Evolutionary conservation across 2,888 invertebrate genomes (phyloP).

Genomic region (Acanthosepion lycidas): DNA sequence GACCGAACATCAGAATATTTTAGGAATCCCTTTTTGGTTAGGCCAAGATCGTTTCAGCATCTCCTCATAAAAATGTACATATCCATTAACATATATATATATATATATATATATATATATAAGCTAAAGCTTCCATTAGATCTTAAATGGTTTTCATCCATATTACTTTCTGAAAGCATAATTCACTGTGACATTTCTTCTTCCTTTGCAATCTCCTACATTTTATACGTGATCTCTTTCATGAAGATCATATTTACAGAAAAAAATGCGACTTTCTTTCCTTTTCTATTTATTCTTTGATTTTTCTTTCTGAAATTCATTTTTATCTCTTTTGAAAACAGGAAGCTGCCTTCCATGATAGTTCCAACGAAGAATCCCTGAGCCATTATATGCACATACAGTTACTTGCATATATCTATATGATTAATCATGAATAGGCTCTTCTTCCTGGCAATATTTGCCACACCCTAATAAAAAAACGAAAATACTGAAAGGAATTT

Average conservation of each 20-base stretch:
- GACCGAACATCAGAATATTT: too few species aligned
- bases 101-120: too few species aligned
- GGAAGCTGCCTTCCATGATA: background rate
- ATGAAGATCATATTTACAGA: constrained; percentile 1
- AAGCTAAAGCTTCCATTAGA: background rate
- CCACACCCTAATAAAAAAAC: too few species aligned
- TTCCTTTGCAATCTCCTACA: background rate
- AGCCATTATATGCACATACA: background rate
- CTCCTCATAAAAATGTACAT: too few species aligned
- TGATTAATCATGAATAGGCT: too few species aligned
- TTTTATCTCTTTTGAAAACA: constrained; percentile 16
- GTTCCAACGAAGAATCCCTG: background rate
- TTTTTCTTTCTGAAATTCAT: background rate
- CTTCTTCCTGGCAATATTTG: too few species aligned
- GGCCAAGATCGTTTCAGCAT: too few species aligned
- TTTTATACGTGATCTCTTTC: constrained; percentile 13
- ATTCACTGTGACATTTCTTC: constrained; percentile 8
- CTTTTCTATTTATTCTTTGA: background rate
- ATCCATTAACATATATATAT: too few species aligned
- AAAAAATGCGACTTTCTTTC: background rate
- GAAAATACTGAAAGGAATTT: too few species aligned
- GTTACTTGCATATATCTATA: background rate
- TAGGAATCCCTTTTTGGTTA: too few species aligned
- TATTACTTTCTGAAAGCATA: background rate
- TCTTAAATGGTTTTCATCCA: background rate